phyloP scores from a whole-genome alignment of 2,113 vertebrate species.

The Tapirus terrestris region DNA sequence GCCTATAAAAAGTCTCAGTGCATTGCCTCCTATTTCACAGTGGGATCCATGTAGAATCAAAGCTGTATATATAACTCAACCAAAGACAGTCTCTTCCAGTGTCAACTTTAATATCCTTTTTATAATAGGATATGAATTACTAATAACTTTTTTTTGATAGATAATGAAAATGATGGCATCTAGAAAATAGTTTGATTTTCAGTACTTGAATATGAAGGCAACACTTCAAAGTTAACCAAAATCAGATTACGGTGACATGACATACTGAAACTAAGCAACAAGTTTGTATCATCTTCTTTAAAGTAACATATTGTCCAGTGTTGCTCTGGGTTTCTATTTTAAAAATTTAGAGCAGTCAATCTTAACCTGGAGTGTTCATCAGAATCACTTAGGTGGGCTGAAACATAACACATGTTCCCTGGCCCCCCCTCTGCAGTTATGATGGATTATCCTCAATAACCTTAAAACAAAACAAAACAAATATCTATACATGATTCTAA shows the following conservation, averaged over 20 bases:
- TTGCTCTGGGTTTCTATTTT: neutral
- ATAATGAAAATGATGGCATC: neutral
- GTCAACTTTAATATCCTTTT: neutral
- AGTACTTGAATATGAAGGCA: neutral
- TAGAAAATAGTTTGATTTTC: neutral
- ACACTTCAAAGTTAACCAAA: neutral
- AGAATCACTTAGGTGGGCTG: neutral
- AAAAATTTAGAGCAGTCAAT: neutral
- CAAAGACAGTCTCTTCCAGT: neutral
- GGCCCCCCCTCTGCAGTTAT: neutral
- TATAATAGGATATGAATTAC: neutral
- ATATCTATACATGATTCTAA: neutral
- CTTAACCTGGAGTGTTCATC: neutral
- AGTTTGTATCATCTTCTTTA: neutral
- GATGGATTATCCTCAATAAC: neutral
- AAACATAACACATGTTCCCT: neutral
- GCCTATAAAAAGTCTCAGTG: neutral
- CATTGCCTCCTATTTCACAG: neutral
- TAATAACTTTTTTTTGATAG: neutral
- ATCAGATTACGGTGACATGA: neutral
- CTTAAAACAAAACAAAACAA: neutral
- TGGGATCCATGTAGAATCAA: neutral
- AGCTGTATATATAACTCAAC: neutral
- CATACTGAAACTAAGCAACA: neutral
- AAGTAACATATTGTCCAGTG: neutral